A percentile compares a stretch with the other conserved stretches of the same genome.
Evolutionary conservation across 2,113 vertebrate genomes (phyloP).

Genomic region (Garra rufa): DNA sequence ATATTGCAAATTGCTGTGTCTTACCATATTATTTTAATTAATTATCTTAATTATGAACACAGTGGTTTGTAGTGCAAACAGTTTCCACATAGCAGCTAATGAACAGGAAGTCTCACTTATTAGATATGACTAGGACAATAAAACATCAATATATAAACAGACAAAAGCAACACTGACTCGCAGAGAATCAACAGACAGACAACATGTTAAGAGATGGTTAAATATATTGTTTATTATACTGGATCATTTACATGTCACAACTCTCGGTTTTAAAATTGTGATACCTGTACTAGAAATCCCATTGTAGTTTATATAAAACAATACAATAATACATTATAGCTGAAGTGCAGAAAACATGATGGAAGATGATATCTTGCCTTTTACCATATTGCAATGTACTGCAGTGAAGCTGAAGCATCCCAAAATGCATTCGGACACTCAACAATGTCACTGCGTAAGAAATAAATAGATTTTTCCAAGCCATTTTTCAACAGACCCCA

Average conservation of each 20-base stretch:
- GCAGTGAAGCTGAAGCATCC: neutral
- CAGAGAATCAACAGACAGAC: slow-evolving; percentile 45
- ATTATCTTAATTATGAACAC: too few species aligned
- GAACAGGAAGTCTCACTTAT: too few species aligned
- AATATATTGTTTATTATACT: slow-evolving; percentile 81
- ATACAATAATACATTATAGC: slow-evolving; percentile 72
- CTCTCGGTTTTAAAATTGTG: slow-evolving; percentile 71
- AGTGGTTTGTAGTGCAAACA: too few species aligned
- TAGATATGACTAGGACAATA: slow-evolving; percentile 34
- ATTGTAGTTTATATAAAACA: slow-evolving; percentile 70
- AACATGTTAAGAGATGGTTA: slow-evolving; percentile 72
- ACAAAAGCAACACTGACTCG: neutral
- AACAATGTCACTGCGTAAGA: neutral
- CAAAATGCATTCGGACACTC: neutral
- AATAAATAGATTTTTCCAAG: too few species aligned
- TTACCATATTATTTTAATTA: too few species aligned
- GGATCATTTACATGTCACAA: slow-evolving; percentile 78
- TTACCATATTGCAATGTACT: slow-evolving; percentile 15
- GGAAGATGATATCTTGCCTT: slow-evolving; percentile 53
- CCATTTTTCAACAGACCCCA: neutral
- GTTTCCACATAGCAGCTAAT: too few species aligned
- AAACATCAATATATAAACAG: slow-evolving; percentile 57
- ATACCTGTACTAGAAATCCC: slow-evolving; percentile 70
- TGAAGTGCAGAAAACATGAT: slow-evolving; percentile 64
- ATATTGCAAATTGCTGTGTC: too few species aligned